A percentile compares a stretch with the other conserved stretches of the same genome.
These are phyloP conservation scores for Cheilosia vulpina DNA, from an alignment of 2,888 invertebrate species.

Conservation along the genomic window DNA sequence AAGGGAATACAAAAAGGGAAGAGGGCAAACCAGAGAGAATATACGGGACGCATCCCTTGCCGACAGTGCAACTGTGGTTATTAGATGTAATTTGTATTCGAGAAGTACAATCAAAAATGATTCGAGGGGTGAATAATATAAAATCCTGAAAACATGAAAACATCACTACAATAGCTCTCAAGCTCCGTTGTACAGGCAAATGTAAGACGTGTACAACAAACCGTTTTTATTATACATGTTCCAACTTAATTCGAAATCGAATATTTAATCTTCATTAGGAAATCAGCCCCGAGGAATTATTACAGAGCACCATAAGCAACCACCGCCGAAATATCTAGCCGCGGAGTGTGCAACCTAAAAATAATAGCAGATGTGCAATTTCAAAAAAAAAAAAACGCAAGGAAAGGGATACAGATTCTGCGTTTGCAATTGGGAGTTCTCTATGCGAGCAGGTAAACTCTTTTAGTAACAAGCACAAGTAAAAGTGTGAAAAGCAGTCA, in stretches of 20 bases:
- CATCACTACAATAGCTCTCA: not conserved
- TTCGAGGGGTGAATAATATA: slow-evolving; percentile 45
- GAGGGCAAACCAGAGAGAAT: not conserved
- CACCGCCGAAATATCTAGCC: not conserved
- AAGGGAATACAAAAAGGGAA: slow-evolving; percentile 19
- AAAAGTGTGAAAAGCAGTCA: too few relatives aligned
- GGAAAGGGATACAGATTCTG: not conserved
- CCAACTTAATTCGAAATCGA: slow-evolving; percentile 31
- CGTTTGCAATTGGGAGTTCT: not conserved
- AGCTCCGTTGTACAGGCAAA: not conserved
- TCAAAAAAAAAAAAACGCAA: not conserved
- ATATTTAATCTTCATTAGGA: slow-evolving; percentile 29
- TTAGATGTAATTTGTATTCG: slow-evolving; percentile 47
- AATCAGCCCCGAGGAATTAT: slow-evolving; percentile 3
- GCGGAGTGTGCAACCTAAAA: not conserved
- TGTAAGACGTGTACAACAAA: not conserved
- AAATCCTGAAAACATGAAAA: slow-evolving; percentile 5
- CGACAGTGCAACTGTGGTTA: slow-evolving; percentile 30
- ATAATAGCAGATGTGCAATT: slow-evolving; percentile 38
- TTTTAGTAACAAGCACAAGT: too few relatives aligned
- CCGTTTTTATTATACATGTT: slow-evolving; percentile 1
- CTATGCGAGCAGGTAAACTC: not conserved
- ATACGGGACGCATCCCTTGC: slow-evolving; percentile 17
- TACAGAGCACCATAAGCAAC: not conserved
- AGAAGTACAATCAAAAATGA: slow-evolving; percentile 7